phyloP scores from a whole-genome alignment of 2,888 invertebrate genomes.

The Drosophila mulleri region DNA sequence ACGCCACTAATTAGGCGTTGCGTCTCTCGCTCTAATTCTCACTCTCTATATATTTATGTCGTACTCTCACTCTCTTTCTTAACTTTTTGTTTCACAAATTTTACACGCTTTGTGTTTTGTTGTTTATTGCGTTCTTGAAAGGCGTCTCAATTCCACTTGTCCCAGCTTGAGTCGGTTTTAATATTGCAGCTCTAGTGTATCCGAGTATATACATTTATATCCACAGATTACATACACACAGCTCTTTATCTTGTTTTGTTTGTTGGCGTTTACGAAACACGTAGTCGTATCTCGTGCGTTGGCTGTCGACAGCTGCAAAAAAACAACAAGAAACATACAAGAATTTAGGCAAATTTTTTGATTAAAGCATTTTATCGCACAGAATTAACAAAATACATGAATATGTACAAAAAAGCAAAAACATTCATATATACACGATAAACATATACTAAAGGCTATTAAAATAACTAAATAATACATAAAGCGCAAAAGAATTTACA shows the following conservation, averaged over 20 bases:
- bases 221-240: slow-evolving; percentile 23
- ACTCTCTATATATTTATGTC: not conserved
- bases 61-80: not conserved
- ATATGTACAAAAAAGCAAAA: not conserved
- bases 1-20: not conserved
- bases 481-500: slow-evolving; percentile 4
- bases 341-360: slow-evolving; percentile 17
- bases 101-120: slow-evolving; percentile 13
- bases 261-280: slow-evolving; percentile 44
- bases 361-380: slow-evolving; percentile 7
- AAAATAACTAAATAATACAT: slow-evolving; percentile 1
- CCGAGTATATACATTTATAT: slow-evolving; percentile 5
- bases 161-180: slow-evolving; percentile 15
- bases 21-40: not conserved
- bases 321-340: slow-evolving; percentile 30
- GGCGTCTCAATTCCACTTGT: slow-evolving; percentile 25
- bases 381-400: slow-evolving; percentile 19
- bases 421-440: not conserved
- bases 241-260: slow-evolving; percentile 50
- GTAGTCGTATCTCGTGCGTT: slow-evolving; percentile 53
- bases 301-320: slow-evolving; percentile 59
- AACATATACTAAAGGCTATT: slow-evolving; percentile 2
- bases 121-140: slow-evolving; percentile 21
- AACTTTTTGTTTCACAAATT: slow-evolving; percentile 17
- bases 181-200: slow-evolving; percentile 9